Base-by-base conservation (phyloP, 2,888 invertebrate species). In the Conistra vaccinii region DNA sequence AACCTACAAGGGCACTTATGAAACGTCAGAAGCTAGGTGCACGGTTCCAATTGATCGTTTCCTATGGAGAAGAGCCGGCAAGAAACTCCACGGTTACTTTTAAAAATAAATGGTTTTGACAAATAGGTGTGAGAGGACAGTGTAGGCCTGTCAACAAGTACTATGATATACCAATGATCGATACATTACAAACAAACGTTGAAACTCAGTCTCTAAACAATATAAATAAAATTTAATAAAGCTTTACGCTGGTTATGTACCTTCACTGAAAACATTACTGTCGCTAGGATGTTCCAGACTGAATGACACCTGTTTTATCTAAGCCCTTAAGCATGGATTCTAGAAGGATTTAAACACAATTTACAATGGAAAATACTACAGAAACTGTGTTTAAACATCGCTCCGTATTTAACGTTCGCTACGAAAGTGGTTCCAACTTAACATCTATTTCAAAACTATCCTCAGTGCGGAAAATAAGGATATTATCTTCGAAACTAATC, bases 401-500 rank as follows among this genome's bases (percentile, higher is more conserved):
- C 73, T 55, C 12, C 32, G 39, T 72, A 69, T 76, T 72, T 77
- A 79, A 77, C 55, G 39, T 55, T 79, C 39, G 45, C 45, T 45
- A 23, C 20, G 26, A 80, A 69, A 79, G 58, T 69, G 61, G 69
- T 81, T 26, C 23, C 63, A 58, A 58, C 68, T 58, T 48, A 81
- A 81, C 68, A 80, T 80, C 55, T 80, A 78, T 80, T 76, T 78
- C 81, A 71, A 77, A 71, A 66, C 61, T 71, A 81, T 45, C 39
- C n/a, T 48, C 57, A 45, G 66, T 62, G 55, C 23, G 29, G 72
- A 65, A 67, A 80, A 67, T 71, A 76, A 69, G 84, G 72, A 60
- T 83, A 83, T 83, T 83, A 83, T 83, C 82, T 84, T 51, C 29
- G 32, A 20, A 80, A 84, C 66, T 69, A 58, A 82, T 82, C 78